Base-by-base conservation (phyloP, 2,888 invertebrate genomes). In the Hanleya hanleyi region DNA sequence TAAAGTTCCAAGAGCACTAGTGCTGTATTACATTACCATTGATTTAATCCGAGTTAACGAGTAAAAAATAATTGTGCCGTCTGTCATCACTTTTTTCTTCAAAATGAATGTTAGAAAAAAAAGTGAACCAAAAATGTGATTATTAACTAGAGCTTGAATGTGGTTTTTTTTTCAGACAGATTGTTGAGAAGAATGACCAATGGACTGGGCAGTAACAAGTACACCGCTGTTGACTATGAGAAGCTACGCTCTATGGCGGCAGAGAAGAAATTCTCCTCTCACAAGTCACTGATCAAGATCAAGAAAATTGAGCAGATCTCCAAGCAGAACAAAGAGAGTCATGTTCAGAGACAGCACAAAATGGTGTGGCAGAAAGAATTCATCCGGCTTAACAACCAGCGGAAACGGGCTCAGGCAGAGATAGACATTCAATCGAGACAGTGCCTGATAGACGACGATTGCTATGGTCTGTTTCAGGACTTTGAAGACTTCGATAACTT, bases 301-400 rank as follows among this genome's bases (percentile, higher is more conserved):
- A 84, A 87, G 69, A 86, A 88, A 67, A 81, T 89, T 69, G 84
- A 89, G 70, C 82, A 89, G 71, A 73, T 83, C 15, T 85, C 85
- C 1, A 85, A 86, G 71, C 83, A 87, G 62, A 84, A 83, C 26
- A 88, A 87, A 76, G 89, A 89, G 74, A 86, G 87, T 67, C 83
- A 83, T 67, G 70, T 88, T 6, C 67, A 86, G 15, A 87, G 88
- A 70, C 89, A 89, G 66, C 90, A 90, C 69, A 85, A 87, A 61
- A 73, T 85, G 35, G 81, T 88, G 0, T 90, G 90, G 90, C 84
- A 86, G 65, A 87, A 87, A 70, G 90, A 90, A 73, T 85, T 88
- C 64, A 75, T 86, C 2, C 70, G 86, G 36, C 78, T 89, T 32
- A 86, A 86, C 70, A 82, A 84, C 69, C 64, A 83, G 32, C 73